Conservation (phyloP, 2,113 vertebrate genomes). For the Gadus macrocephalus region DNA sequence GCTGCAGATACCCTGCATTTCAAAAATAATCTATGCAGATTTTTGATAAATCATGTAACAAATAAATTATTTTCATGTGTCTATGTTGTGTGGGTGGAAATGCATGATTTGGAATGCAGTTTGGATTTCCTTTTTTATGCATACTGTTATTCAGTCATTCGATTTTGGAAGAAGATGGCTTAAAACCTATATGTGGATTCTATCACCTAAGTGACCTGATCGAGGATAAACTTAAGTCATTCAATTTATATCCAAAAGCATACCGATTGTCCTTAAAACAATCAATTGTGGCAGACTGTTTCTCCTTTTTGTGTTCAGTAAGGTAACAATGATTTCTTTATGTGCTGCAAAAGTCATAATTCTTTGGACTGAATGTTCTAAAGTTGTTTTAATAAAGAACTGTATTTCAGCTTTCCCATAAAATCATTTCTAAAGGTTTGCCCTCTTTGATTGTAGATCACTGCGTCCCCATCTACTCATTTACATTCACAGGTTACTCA, state of each 20-base stretch:
- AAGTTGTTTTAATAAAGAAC: slow-evolving; percentile 59
- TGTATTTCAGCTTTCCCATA: slow-evolving; percentile 18
- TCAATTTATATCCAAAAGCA: slow-evolving; percentile 50
- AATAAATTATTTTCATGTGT: not conserved
- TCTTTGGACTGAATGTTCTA: slow-evolving; percentile 37
- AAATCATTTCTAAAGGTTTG: not conserved
- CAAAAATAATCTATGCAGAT: slow-evolving; percentile 63
- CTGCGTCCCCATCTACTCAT: not conserved
- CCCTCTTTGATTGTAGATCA: not conserved
- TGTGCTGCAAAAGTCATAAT: slow-evolving; percentile 1
- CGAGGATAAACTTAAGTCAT: slow-evolving; percentile 50
- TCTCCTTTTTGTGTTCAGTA: not conserved
- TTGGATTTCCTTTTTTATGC: slow-evolving; percentile 23
- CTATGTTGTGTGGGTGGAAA: no score
- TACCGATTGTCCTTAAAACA: slow-evolving; percentile 16
- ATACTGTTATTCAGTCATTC: slow-evolving; percentile 57
- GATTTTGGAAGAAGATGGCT: slow-evolving; percentile 57
- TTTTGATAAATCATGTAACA: slow-evolving; percentile 10
- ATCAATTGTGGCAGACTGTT: slow-evolving; percentile 14
- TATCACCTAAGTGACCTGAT: slow-evolving; percentile 86
- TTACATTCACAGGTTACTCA: slow-evolving; percentile 44
- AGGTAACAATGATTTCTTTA: no score
- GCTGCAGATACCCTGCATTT: slow-evolving; percentile 11
- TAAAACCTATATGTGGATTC: slow-evolving; percentile 60
- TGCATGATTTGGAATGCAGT: not conserved